Conservation (phyloP, 2,113 vertebrate species). For the Oryzias javanicus region DNA sequence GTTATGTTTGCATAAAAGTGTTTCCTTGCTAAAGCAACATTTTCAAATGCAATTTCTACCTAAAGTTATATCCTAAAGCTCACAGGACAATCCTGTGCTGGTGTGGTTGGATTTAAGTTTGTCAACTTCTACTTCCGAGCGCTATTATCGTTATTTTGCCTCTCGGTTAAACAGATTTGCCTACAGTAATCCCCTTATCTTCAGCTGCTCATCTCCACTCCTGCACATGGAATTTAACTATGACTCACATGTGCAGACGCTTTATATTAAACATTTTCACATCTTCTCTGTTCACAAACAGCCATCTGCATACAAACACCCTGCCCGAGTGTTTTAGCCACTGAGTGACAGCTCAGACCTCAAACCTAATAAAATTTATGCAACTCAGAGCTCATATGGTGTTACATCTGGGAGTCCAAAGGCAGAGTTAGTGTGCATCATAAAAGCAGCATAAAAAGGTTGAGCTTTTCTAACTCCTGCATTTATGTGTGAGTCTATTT, state of each 20-base stretch:
- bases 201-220: constrained; percentile 7
- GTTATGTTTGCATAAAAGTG: too few relatives aligned
- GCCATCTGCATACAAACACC: background rate
- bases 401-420: constrained; percentile 12
- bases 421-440: constrained; percentile 33
- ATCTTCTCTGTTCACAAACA: background rate
- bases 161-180: constrained; percentile 29
- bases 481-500: constrained; percentile 10
- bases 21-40: too few relatives aligned
- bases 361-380: constrained; percentile 38
- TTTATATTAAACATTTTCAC: background rate
- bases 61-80: background rate
- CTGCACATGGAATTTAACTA: constrained; percentile 1
- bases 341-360: constrained; percentile 3
- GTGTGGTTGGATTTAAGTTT: constrained; percentile 8
- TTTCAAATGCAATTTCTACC: too few relatives aligned
- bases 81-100: constrained; percentile 3
- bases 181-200: constrained; percentile 6
- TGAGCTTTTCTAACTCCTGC: constrained; percentile 2
- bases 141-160: constrained; percentile 6
- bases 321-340: background rate
- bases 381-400: constrained; percentile 5
- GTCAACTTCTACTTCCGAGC: constrained; percentile 5
- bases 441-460: constrained; percentile 35
- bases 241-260: constrained; percentile 22